phyloP scores from a whole-genome alignment of 2,113 vertebrate species.

The Dicaeum eximium region DNA sequence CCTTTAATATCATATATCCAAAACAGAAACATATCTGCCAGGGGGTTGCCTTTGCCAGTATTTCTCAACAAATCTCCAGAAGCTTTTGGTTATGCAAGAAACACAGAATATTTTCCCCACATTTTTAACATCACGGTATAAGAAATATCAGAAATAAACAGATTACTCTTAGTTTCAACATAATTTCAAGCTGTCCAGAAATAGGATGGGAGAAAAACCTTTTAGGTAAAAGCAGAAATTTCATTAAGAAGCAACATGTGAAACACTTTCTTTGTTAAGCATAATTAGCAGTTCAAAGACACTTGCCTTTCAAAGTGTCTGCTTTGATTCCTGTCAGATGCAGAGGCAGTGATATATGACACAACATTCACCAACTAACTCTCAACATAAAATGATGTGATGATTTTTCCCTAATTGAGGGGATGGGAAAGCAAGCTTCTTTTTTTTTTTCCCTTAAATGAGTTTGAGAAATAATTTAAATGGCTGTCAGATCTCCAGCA shows the following conservation, averaged over 20 bases:
- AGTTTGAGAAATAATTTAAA: neutral
- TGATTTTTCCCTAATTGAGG: slow-evolving; percentile 5
- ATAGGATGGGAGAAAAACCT: neutral
- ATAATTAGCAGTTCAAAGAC: slow-evolving; percentile 12
- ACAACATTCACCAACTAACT: neutral
- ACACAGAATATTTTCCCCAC: neutral
- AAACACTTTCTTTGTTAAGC: slow-evolving; percentile 12
- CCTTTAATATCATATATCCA: neutral
- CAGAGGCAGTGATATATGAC: neutral
- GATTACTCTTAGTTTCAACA: neutral
- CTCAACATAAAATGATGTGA: neutral
- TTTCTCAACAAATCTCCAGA: neutral
- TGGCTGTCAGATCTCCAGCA: neutral
- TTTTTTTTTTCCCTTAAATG: neutral
- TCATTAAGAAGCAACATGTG: neutral
- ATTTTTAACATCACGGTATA: neutral
- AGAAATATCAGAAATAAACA: neutral
- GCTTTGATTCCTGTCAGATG: slow-evolving; percentile 22
- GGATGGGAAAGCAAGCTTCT: neutral
- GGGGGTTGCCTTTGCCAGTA: neutral
- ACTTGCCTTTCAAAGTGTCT: neutral
- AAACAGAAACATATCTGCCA: neutral
- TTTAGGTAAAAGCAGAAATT: neutral
- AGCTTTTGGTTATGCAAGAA: neutral
- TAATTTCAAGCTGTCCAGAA: neutral